These are phyloP conservation scores for Lysandra coridon DNA, from an alignment of 2,888 invertebrate genomes.

Conservation along the genomic window DNA sequence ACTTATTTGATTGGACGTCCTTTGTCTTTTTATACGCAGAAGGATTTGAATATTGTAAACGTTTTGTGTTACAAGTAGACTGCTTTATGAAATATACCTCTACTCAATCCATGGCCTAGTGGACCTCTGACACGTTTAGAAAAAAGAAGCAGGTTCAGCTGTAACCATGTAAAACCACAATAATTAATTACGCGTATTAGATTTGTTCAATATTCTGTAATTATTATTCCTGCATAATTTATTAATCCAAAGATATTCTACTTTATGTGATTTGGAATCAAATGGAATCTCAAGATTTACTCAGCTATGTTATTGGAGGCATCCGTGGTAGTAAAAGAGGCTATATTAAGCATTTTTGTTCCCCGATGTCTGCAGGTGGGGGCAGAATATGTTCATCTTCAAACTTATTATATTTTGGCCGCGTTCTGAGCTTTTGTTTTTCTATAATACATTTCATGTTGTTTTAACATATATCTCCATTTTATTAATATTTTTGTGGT, in stretches of 20 bases:
- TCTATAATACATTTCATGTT: slow-evolving; percentile 55
- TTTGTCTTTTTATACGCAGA: slow-evolving; percentile 1
- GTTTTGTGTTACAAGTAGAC: neutral
- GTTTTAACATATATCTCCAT: slow-evolving; percentile 59
- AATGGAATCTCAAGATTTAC: slow-evolving; percentile 47
- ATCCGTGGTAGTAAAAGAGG: slow-evolving; percentile 75
- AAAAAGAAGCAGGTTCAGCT: too few species aligned
- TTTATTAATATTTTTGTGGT: slow-evolving; percentile 63
- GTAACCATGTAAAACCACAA: too few species aligned
- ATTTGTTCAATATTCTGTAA: too few species aligned
- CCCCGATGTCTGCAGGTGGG: slow-evolving; percentile 76
- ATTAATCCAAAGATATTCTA: neutral
- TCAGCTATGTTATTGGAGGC: slow-evolving; percentile 73
- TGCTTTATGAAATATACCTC: too few species aligned
- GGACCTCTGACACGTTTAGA: too few species aligned
- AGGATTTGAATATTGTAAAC: neutral
- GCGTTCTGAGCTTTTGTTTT: slow-evolving; percentile 70
- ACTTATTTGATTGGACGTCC: slow-evolving; percentile 18
- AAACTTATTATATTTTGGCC: slow-evolving; percentile 74
- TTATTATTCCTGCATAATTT: neutral
- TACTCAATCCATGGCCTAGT: too few species aligned
- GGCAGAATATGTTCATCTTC: slow-evolving; percentile 67
- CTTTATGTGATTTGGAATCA: slow-evolving; percentile 4
- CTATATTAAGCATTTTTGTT: slow-evolving; percentile 79
- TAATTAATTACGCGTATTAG: too few species aligned